Evolutionary conservation across 2,797 vertebrate genomes (phyloP), one percentile per base, ranked within the genome.

Genomic region (Loris lydekkerianus): DNA sequence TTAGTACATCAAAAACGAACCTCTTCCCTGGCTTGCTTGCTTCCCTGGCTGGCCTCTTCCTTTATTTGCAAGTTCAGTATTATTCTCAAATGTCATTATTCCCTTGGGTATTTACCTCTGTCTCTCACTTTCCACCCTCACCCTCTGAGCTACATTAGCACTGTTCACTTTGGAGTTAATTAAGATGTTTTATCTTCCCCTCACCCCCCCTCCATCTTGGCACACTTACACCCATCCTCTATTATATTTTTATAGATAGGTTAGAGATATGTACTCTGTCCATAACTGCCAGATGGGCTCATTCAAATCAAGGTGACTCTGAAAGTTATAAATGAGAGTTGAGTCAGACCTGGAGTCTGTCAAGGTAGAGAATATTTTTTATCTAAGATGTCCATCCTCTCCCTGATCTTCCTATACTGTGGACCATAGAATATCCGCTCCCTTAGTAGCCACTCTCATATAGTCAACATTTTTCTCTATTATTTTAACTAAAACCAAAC

Each of bases 241-340:
- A 65, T 17, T 81, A 20, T 60, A 78, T 72, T 94, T 96, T 95
- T 85, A 53, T 83, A 92, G 90, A 46, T 93, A 43, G 37, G 3
- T 4, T 82, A 61, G 43, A 29, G 27, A 25, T 72, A 69, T 63
- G 88, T 86, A 75, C 56, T 94, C 60, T 86, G 31, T 58, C 31
- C 13, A 34, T 76, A 86, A 78, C 23, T 72, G 23, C 29, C 72
- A 61, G 10, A 60, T 63, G 27, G 60, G 11, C 21, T 70, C 10
- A 60, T 31, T 91, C 40, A 95, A 76, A 93, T 82, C 21, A 49
- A 72, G 10, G 25, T 73, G 87, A 69, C 40, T 89, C 43, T 63
- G 15, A 21, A 81, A 77, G 23, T 58, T 86, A 14, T 17, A 61
- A 6, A 40, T 53, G 5, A 96, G 43, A 90, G 10, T 21, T 60